A percentile compares a stretch with the other conserved stretches of the same genome.
phyloP scores from a whole-genome alignment of 1,140 invertebrate genomes.

The Apocrypta bakeri region DNA sequence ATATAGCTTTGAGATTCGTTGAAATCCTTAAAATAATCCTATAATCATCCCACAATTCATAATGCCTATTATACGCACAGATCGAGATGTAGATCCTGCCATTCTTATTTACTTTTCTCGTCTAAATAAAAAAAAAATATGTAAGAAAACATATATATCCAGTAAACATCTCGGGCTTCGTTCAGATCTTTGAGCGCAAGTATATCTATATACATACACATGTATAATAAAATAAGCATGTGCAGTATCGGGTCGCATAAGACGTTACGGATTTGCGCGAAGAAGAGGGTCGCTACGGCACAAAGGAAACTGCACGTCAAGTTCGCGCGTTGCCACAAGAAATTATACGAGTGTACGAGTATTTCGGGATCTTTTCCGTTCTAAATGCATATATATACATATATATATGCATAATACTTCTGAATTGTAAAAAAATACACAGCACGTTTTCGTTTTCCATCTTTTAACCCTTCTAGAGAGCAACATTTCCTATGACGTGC shows the following conservation, averaged over 20 bases:
- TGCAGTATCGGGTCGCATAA: neutral
- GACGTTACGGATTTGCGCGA: neutral
- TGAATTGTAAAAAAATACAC: neutral
- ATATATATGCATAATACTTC: too few relatives aligned
- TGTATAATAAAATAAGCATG: neutral
- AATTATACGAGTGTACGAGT: constrained; percentile 19
- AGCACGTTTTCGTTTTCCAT: neutral
- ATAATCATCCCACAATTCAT: too few relatives aligned
- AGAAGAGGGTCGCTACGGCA: neutral
- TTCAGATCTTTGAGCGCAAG: too few relatives aligned
- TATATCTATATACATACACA: neutral
- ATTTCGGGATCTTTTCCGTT: neutral
- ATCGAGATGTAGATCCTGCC: too few relatives aligned
- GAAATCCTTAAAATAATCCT: too few relatives aligned
- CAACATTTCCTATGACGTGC: neutral
- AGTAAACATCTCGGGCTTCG: too few relatives aligned
- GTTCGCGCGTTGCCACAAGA: constrained; percentile 6
- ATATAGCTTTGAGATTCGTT: too few relatives aligned
- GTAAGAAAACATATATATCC: neutral
- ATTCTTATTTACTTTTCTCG: too few relatives aligned
- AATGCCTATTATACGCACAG: too few relatives aligned
- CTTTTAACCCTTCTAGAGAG: neutral
- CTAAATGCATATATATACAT: too few relatives aligned
- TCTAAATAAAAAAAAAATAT: too few relatives aligned
- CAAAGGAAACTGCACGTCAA: constrained; percentile 17